Base-by-base conservation (phyloP, 2,797 vertebrate genomes). In the Arnoldichthys spilopterus region DNA sequence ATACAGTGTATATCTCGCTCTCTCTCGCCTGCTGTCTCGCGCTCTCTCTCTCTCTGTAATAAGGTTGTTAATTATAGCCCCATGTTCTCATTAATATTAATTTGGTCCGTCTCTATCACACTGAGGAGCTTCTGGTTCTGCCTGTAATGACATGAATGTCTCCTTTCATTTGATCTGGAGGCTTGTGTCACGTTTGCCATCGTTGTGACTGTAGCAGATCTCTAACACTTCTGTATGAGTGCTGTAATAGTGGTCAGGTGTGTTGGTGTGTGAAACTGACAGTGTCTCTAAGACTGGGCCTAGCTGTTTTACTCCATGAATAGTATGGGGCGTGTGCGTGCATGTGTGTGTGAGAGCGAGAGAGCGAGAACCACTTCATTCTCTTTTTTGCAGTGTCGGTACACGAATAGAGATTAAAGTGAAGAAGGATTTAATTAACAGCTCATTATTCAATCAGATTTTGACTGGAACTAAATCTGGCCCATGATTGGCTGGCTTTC, bases 51-150 rank as follows among this genome's bases (percentile, higher is more conserved):
- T 68, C 72, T 70, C 47, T 20, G 43, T 82, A 77, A 79, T 82
- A 74, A 71, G 74, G 74, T 71, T 77, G 74, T 82, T 84, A 84
- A 79, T 82, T 79, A 79, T 73, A 67, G 45, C 68, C 34, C 71
- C 49, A 70, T 70, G 68, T 73, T 68, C 75, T 82, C 66, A 61
- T 77, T 80, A 73, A 49, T 74, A 78, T 77, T 63, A 77, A 70
- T 66, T 71, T 26, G 53, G 28, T 30, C 37, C 9, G 4, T 49
- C 58, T 76, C 78, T 54, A 53, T 51, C 45, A 30, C 47, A 51
- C 45, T 69, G 43, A 51, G 43, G 43, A 16, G 43, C 67, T 69
- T 51, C 67, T 69, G 64, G 37, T 53, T 67, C 37, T 59, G n/a
- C 37, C 61, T 56, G 22, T 81, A 34, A 78, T 80, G 67, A 54